These are phyloP conservation scores for Dicycla oo DNA, from an alignment of 2,888 invertebrate genomes.

Conservation along the genomic window DNA sequence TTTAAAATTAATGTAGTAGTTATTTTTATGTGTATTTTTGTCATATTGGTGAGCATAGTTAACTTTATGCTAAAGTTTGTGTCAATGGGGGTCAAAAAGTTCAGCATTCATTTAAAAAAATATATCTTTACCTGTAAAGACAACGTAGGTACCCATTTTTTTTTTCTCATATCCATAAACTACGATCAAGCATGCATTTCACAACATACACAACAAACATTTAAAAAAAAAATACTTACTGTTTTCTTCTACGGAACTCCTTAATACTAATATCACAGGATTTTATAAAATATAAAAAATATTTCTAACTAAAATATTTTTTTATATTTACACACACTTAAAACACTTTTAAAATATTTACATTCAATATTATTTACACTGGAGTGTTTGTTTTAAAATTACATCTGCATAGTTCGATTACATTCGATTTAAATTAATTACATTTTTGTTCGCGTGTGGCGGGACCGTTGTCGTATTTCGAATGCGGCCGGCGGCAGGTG, in stretches of 20 bases:
- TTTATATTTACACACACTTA: constrained; percentile 65
- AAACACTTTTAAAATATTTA: constrained; percentile 68
- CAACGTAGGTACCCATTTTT: constrained; percentile 6
- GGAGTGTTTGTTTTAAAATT: constrained; percentile 67
- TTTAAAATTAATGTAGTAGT: not conserved
- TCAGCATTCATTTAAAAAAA: not conserved
- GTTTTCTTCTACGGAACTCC: constrained; percentile 73
- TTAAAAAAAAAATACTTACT: constrained; percentile 77
- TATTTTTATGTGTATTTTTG: not conserved
- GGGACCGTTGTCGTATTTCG: constrained; percentile 60
- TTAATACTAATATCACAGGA: constrained; percentile 89
- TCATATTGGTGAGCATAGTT: no score
- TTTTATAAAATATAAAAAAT: constrained; percentile 73
- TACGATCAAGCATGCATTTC: constrained; percentile 17
- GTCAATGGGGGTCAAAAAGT: not conserved
- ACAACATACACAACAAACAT: constrained; percentile 4
- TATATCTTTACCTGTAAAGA: constrained; percentile 21
- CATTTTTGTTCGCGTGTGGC: constrained; percentile 71
- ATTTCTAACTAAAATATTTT: constrained; percentile 61
- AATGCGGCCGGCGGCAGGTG: constrained; percentile 68
- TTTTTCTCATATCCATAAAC: constrained; percentile 13
- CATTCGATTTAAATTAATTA: constrained; percentile 71
- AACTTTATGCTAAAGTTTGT: not conserved
- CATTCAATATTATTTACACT: constrained; percentile 80
- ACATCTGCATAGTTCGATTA: constrained; percentile 71